Evolutionary conservation across 1,140 invertebrate species (phyloP), one percentile per base, ranked within the genome.

Genomic region (Anastatus disparis): DNA sequence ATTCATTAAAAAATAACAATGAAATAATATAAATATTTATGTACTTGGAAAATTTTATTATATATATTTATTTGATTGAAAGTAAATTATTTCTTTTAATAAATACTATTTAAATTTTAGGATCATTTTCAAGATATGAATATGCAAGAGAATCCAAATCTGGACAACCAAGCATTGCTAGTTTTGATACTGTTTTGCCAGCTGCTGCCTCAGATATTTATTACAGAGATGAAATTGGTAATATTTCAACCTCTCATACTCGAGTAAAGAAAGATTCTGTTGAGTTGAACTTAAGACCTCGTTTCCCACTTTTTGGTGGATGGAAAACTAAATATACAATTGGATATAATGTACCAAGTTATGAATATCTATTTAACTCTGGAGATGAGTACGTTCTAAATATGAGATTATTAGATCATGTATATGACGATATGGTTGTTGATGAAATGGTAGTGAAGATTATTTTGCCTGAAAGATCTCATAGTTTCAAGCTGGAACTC

Each of bases 291-390:
- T 86, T 99, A 1, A 88, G 95, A 50, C 98, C 98, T 2, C 87
- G 98, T 74, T 99, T 99, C 83, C 98, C 98, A 22, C 86, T 99
- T 0, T 99, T 99, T 87, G 98, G 98, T 58, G 98, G 98, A 3
- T 99, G 98, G 98, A 97, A 96, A 84, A 99, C 97, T 3, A 94
- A 97, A 78, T 99, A 99, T 84, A 93, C 92, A 40, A 87, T 99
- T 55, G 98, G 98, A 0, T 99, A 99, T 86, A 99, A 98, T 87
- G 91, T 99, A 1, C 98, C 98, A 1, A 96, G 95, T 71, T 97
- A 97, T 80, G 96, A 98, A 82, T 98, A 98, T 84, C 87, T 99
- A 3, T 98, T 90, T 79, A 92, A 93, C 72, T 90, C 89, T 77
- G 94, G 93, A 76, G 90, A 91, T 81, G 87, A 93, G 29, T 98